Base-by-base conservation (phyloP, 1,140 invertebrate species). In the Trachelipus rathkii region DNA sequence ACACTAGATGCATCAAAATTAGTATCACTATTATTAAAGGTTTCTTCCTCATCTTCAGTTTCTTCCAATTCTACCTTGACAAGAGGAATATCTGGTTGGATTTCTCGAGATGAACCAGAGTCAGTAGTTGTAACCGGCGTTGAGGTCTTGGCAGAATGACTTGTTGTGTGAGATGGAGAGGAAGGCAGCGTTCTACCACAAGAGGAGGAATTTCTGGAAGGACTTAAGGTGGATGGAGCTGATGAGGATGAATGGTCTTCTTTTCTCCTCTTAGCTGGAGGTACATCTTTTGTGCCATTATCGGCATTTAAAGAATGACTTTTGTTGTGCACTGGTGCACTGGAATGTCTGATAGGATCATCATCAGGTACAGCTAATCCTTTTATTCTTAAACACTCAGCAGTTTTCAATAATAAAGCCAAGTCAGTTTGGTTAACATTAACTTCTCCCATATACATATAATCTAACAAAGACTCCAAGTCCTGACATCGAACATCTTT, bases 381-480 rank as follows among this genome's bases (percentile, higher is more conserved):
- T 60, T 60, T 60, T 60, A 60, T 60, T 60, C 50, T 60, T 60
- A 60, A 60, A 19, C 50, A 60, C 50, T 60, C 50, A 8, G 50
- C 50, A 60, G 50, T 60, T 60, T 60, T 60, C 50, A 60, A 60
- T 60, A 60, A 60, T 60, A 60, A 60, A 60, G 50, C 50, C 19
- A 60, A 60, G 50, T 60, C 50, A 19, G 11, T 60, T 60, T 60
- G 50, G 50, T 60, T 60, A 60, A 60, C 50, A 60, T 60, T 60
- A 13, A 60, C 50, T 60, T 60, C 50, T 13, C 50, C 50, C 11
- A 60, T 13, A 60, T 60, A 60, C 50, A 60, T 60, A 60, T 60
- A 60, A 60, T 60, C 50, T 60, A 60, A 60, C 19, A 60, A 60
- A 13, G 50, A 60, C 19, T 60, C 50, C 11, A 60, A 19, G 8